These are phyloP conservation scores for Sylvicapra grimmia DNA, from an alignment of 2,113 vertebrate species.

Conservation along the genomic window DNA sequence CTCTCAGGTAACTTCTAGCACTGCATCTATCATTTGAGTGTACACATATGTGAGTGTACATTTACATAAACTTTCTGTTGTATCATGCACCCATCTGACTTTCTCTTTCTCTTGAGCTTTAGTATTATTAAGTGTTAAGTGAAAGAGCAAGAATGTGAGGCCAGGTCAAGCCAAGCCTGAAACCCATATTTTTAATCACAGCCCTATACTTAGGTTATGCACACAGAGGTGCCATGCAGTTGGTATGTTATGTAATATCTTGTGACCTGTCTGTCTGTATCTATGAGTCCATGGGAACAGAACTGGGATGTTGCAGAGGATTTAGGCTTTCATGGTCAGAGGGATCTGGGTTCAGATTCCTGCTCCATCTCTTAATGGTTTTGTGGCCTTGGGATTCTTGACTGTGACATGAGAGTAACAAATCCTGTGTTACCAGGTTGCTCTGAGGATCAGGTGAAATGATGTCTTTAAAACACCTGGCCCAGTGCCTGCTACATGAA, in stretches of 20 bases:
- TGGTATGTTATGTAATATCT: not conserved
- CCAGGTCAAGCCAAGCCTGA: not conserved
- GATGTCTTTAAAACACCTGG: not conserved
- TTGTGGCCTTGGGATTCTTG: not conserved
- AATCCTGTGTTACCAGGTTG: not conserved
- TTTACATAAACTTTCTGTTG: not conserved
- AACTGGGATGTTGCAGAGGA: not conserved
- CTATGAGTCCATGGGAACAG: not conserved
- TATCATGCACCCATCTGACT: not conserved
- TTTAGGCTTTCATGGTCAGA: not conserved
- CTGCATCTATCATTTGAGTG: not conserved
- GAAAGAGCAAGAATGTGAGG: not conserved
- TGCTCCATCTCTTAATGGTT: not conserved
- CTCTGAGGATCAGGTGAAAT: not conserved
- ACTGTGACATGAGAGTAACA: not conserved
- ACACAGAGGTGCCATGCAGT: rapidly evolving
- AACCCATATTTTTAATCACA: not conserved
- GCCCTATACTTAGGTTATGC: not conserved
- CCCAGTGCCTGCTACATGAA: not conserved
- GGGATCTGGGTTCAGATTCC: not conserved
- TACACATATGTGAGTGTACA: not conserved
- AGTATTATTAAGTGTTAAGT: not conserved
- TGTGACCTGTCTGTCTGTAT: not conserved
- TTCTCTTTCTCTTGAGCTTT: not conserved
- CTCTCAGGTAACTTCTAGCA: not conserved